Evolutionary conservation across 2,113 vertebrate species (phyloP), one percentile per base, ranked within the genome.

Genomic region (Ursus arctos): DNA sequence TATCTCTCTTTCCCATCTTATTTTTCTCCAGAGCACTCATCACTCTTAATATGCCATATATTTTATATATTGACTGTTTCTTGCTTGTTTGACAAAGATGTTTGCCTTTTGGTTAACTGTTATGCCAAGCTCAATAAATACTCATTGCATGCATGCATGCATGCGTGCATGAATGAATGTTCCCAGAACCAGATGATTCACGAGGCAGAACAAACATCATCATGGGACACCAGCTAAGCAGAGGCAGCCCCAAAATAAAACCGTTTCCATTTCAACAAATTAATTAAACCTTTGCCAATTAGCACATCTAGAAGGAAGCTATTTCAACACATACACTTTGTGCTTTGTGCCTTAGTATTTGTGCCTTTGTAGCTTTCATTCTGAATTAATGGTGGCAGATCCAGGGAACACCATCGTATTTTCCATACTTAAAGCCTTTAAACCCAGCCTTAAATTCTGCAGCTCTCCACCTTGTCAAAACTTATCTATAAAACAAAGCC

Each of bases 341-440:
- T 31, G 67, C n/a, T 59, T 47, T 63, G 47, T 65, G 65, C n/a
- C 33, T 81, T 43, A 12, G 18, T 16, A 1, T 59, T 47, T 63
- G 47, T 65, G 65, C n/a, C 33, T 81, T 43, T 9, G 18, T 16
- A 1, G 65, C 7, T 88, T 84, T 82, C 77, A 53, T 71, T 93
- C 87, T 93, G 74, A 95, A 92, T 67, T 77, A 24, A 72, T 71
- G 24, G 84, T 89, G 71, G n/a, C 26, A 18, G 59, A 47, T 77
- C 47, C 88, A 40, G n/a, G 59, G 19, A 43, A 82, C 61, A 28
- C 53, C 40, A 16, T 49, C 40, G 21, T 79, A 63, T 84, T 86
- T 36, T 74, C 74, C 80, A 2, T 7, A 53, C 55, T 40, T 13
- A 22, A n/a, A 72, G 69, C 57, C 92, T 95, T 81, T 40, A 59